Evolutionary conservation across 1,140 invertebrate species (phyloP).

Genomic region (Rhagoletis zephyria): DNA sequence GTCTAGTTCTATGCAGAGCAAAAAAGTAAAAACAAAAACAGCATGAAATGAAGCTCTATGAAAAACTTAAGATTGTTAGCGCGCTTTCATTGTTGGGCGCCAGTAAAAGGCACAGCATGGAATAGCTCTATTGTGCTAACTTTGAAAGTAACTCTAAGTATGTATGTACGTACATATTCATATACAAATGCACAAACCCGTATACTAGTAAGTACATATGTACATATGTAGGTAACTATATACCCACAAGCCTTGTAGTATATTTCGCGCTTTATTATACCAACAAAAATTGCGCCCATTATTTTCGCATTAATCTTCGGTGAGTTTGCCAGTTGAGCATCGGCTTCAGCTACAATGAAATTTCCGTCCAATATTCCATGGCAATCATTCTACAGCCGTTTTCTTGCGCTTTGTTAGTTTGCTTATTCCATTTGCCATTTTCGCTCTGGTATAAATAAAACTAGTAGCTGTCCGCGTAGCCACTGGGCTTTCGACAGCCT

Average conservation of each 20-base stretch:
- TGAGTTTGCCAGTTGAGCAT: not conserved
- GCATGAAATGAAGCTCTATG: not conserved
- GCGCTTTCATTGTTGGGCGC: slow-evolving; percentile 33
- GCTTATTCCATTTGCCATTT: not conserved
- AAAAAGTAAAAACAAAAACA: not conserved
- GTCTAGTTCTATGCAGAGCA: not conserved
- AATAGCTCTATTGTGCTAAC: not conserved
- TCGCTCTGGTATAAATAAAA: not conserved
- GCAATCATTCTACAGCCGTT: not conserved
- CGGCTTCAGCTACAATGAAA: not conserved
- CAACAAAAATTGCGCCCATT: not conserved
- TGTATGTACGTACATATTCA: too few relatives aligned
- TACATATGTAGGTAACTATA: too few relatives aligned
- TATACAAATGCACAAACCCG: not conserved
- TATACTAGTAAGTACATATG: too few relatives aligned
- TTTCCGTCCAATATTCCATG: not conserved
- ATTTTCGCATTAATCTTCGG: slow-evolving; percentile 51
- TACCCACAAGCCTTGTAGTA: too few relatives aligned
- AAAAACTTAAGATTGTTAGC: not conserved
- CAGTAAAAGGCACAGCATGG: slow-evolving; percentile 19
- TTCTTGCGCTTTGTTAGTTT: not conserved
- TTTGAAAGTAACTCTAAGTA: not conserved
- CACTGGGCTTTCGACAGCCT: slow-evolving; percentile 10
- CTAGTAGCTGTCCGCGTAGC: slow-evolving; percentile 33
- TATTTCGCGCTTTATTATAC: not conserved